A percentile compares a stretch with the other conserved stretches of the same genome.
These are phyloP conservation scores for Crocidura indochinensis DNA, from an alignment of 2,797 vertebrate species.

Conservation along the genomic window DNA sequence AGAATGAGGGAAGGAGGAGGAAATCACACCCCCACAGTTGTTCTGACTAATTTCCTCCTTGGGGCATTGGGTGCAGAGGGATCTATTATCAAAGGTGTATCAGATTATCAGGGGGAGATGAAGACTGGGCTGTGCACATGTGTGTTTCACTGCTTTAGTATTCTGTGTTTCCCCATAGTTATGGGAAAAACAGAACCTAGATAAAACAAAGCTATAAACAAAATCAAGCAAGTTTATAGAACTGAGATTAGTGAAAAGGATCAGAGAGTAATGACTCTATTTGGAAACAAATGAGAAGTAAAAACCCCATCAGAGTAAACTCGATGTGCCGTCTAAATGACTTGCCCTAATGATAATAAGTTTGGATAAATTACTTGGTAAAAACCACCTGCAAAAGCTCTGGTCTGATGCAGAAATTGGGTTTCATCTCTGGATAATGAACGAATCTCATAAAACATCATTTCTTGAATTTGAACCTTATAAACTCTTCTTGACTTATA, in stretches of 20 bases:
- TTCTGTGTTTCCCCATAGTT: neutral
- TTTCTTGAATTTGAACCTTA: slow-evolving; percentile 8
- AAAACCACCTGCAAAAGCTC: neutral
- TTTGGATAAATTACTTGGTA: slow-evolving; percentile 52
- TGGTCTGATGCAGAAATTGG: neutral
- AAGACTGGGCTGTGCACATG: neutral
- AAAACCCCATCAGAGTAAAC: neutral
- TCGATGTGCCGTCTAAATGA: slow-evolving; percentile 12
- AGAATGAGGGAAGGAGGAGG: slow-evolving; percentile 47
- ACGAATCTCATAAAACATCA: neutral
- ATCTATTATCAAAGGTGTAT: slow-evolving; percentile 26
- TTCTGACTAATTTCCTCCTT: slow-evolving; percentile 68
- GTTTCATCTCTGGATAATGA: neutral
- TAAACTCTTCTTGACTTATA: neutral
- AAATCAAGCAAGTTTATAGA: neutral
- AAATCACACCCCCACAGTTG: slow-evolving; percentile 33
- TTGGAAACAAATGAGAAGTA: neutral
- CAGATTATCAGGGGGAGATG: neutral
- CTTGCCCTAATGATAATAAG: slow-evolving; percentile 22
- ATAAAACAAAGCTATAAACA: neutral
- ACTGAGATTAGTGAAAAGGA: slow-evolving; percentile 1
- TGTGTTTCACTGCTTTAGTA: neutral
- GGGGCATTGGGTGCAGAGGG: neutral
- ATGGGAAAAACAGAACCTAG: neutral
- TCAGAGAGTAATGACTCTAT: slow-evolving; percentile 22